phyloP scores from a whole-genome alignment of 2,888 invertebrate genomes.

The Drosophila yooni region DNA sequence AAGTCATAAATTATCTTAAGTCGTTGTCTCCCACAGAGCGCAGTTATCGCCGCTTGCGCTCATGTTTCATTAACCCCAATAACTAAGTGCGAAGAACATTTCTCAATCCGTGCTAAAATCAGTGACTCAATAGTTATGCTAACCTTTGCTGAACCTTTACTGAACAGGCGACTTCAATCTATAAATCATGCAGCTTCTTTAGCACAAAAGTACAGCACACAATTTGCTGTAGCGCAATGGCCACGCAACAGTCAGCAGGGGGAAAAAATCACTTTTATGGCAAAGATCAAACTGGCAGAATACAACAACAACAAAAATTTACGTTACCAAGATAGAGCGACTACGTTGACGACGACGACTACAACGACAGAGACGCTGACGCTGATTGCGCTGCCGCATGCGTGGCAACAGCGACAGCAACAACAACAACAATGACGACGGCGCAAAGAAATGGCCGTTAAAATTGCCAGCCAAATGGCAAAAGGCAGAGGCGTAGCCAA shows the following conservation, averaged over 20 bases:
- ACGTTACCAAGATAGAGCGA: slow-evolving; percentile 78
- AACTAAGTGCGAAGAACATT: slow-evolving; percentile 15
- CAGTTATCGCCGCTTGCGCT: background rate
- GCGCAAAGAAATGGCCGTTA: slow-evolving; percentile 76
- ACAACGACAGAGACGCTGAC: slow-evolving; percentile 41
- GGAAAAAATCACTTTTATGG: slow-evolving; percentile 77
- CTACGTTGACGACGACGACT: slow-evolving; percentile 33
- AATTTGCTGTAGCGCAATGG: slow-evolving; percentile 72
- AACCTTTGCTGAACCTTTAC: slow-evolving; percentile 43
- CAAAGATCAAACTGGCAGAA: slow-evolving; percentile 76
- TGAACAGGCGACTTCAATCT: slow-evolving; percentile 39
- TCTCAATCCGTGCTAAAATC: slow-evolving; percentile 32
- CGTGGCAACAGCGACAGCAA: slow-evolving; percentile 26
- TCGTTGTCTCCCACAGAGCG: background rate
- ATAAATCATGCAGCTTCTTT: slow-evolving; percentile 50
- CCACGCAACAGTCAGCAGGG: slow-evolving; percentile 65
- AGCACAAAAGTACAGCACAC: slow-evolving; percentile 72
- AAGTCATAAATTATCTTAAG: background rate
- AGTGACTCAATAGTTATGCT: slow-evolving; percentile 44
- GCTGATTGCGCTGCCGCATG: slow-evolving; percentile 1
- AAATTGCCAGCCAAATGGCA: slow-evolving; percentile 77
- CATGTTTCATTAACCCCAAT: background rate
- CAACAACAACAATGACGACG: slow-evolving; percentile 23
- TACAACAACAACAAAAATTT: slow-evolving; percentile 57
- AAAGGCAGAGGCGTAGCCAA: slow-evolving; percentile 75